phyloP scores from a whole-genome alignment of 2,113 vertebrate genomes.

The Lethenteron camtschaticum region DNA sequence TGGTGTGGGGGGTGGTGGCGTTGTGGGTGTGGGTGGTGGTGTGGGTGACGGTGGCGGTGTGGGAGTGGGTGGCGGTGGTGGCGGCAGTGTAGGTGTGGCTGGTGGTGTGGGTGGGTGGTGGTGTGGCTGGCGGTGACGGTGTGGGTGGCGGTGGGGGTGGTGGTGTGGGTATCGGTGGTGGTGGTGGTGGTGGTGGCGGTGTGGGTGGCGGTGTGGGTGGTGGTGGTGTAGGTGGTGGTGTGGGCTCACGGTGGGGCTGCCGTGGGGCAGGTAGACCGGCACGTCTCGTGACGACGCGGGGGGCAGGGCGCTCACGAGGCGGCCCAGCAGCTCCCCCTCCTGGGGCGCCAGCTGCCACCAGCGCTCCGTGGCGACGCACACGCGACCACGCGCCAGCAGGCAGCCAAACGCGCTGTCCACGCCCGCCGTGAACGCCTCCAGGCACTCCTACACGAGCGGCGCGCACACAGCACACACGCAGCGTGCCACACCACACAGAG shows the following conservation, averaged over 20 bases:
- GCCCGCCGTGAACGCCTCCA: constrained; percentile 31
- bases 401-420: constrained; percentile 43
- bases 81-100: too few relatives aligned
- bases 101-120: too few relatives aligned
- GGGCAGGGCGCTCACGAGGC: constrained; percentile 28
- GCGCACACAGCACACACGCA: not conserved
- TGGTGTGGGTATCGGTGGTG: too few relatives aligned
- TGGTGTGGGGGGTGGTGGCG: constrained; percentile 64
- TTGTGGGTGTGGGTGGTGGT: constrained; percentile 19
- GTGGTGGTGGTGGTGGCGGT: too few relatives aligned
- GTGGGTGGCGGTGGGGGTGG: too few relatives aligned
- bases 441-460: constrained; percentile 29
- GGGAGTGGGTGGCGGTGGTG: too few relatives aligned
- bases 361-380: constrained; percentile 42
- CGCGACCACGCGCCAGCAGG: constrained; percentile 28
- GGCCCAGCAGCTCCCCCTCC: constrained; percentile 43
- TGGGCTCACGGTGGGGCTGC: constrained; percentile 39
- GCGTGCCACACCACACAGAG: too few relatives aligned
- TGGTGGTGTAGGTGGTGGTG: not conserved
- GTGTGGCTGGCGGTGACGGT: too few relatives aligned
- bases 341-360: constrained; percentile 56
- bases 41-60: too few relatives aligned
- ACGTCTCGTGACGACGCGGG: constrained; percentile 40
- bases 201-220: too few relatives aligned
- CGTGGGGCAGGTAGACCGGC: constrained; percentile 58